These are phyloP conservation scores for Varanus salvator DNA, from an alignment of 2,113 vertebrate species.

Conservation along the genomic window DNA sequence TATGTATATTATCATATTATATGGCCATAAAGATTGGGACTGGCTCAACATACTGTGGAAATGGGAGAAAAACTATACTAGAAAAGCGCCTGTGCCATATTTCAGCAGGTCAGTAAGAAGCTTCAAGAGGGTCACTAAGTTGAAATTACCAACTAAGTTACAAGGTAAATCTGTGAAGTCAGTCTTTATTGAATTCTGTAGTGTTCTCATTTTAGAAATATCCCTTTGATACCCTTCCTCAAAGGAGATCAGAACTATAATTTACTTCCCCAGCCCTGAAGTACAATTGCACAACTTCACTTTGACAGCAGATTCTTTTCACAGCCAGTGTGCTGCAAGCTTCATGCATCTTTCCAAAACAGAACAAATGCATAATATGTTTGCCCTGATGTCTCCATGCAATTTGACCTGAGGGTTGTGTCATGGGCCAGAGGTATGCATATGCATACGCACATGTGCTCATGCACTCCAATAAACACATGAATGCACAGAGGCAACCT, in stretches of 20 bases:
- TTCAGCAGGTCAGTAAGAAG: background rate
- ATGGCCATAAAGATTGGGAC: background rate
- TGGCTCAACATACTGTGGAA: background rate
- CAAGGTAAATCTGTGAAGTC: background rate
- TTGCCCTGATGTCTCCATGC: too few relatives aligned
- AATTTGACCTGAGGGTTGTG: too few relatives aligned
- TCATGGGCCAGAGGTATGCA: too few relatives aligned
- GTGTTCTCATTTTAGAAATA: background rate
- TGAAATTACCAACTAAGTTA: background rate
- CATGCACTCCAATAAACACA: too few relatives aligned
- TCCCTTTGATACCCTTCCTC: background rate
- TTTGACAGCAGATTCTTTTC: conserved; percentile 25
- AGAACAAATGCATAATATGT: too few relatives aligned
- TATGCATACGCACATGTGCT: too few relatives aligned
- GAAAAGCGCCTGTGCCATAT: background rate
- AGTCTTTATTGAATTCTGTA: background rate
- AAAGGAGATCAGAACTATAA: background rate
- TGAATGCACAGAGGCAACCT: too few relatives aligned
- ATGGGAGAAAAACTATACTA: background rate
- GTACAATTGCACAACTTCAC: conserved; percentile 48
- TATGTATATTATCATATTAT: background rate
- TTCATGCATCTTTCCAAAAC: background rate
- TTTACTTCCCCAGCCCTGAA: conserved; percentile 40
- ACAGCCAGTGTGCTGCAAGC: conserved; percentile 42
- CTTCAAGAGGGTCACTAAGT: conserved; percentile 2